Evolutionary conservation across 1,140 invertebrate species (phyloP), one percentile per base, ranked within the genome.

Genomic region (Drosophila kepulauana): DNA sequence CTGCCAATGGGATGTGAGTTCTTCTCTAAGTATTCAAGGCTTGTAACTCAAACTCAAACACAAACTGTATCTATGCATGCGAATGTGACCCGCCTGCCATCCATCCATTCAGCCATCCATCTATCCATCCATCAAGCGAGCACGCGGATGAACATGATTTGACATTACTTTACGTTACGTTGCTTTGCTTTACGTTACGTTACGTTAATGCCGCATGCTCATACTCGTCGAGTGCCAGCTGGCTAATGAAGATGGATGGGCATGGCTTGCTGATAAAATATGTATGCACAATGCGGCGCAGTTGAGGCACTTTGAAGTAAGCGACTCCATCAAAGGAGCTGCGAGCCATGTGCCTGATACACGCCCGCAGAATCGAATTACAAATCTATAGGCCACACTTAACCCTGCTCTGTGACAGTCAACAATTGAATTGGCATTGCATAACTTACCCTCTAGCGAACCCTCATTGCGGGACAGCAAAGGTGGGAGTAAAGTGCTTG

Each of bases 391-490:
- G 51, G n/a, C 51, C 3, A 30, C 51, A 54, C 38, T 52, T 28
- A 69, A 56, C 20, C 38, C 35, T 33, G 41, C 28, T 6, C 38
- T 41, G 28, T 28, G 11, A 13, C 8, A 43, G 28, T 13, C 57
- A 33, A 28, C 28, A 57, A 30, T 28, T 69, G 28, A 8, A 16
- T 38, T 28, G 16, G 3, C 11, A 3, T n/a, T 7, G 5, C 56
- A 38, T n/a, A 45, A 72, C 75, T 75, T 82, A 91, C 90, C 90
- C 61, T 88, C 87, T 13, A 91, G 35, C 30, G 64, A 64, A 52
- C 72, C 78, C 62, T 88, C 80, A 38, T 91, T 79, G 30, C 69
- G 72, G 0, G 72, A 81, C 1, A 79, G 57, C 1, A 87, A 48
- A 5, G 86, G 82, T 2, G 91, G 91, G 1, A 82, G 65, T 4